Evolutionary conservation across 2,113 vertebrate genomes (phyloP), one percentile per base, ranked within the genome.

Genomic region (Raja brachyura): DNA sequence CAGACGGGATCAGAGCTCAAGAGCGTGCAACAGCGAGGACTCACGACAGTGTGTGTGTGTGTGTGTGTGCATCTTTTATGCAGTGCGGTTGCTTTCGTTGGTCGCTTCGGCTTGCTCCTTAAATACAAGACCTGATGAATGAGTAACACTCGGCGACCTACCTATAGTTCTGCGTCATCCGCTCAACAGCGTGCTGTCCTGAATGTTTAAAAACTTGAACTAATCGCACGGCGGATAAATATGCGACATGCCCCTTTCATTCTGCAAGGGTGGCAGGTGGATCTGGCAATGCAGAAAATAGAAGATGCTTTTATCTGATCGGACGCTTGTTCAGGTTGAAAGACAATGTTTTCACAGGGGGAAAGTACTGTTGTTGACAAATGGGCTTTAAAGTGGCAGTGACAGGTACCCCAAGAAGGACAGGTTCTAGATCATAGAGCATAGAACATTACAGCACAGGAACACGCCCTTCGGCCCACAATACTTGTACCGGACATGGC

Each of bases 111-210:
- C 28, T 48, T 33, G 59, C n/a, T 11, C 4, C 59, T 90, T 92
- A 92, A 92, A 92, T 92, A 68, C 33, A 70, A 92, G 88, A 90
- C 10, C 90, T 54, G 22, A 2, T 70, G 33, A 73, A 73, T 92
- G 33, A 92, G 73, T 54, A 92, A 33, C 68, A 70, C 31, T 73
- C 88, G 22, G 28, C 86, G 61, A 90, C 7, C 48, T 73, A 92
- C 39, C 66, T 73, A 28, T 68, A 74, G 1, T 20, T 31, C 33
- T 92, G 90, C 39, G 90, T 73, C 33, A 92, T 73, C 20, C 66
- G 48, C 39, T 74, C 90, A 63, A 63, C 90, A 28, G 2, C 0
- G 11, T 5, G 22, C 63, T 11, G 66, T 6, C 68, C 54, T 74
- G 33, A 73, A 74, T 73, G 31, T 54, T 9, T 54, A 74, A 4